Percentiles rank a stretch among this genome's conserved stretches.
Conservation (phyloP, 1,140 invertebrate species). For the Neomicropteryx cornuta region DNA sequence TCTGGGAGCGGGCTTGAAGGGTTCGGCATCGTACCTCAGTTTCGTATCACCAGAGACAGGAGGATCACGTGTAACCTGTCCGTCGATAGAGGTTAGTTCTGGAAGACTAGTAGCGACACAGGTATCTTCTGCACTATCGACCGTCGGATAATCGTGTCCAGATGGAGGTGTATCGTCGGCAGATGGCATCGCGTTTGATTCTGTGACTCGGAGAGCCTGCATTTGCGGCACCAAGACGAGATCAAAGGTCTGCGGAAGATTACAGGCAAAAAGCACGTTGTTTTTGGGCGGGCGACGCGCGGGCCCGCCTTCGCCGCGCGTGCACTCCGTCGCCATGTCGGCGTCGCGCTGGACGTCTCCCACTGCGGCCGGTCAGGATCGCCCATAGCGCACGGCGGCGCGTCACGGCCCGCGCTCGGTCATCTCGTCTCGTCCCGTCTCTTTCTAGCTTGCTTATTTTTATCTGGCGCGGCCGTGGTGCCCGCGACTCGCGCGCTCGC, state of each 20-base stretch:
- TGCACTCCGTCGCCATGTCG: neutral
- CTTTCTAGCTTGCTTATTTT: too few species aligned
- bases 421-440: constrained; percentile 24
- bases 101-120: too few species aligned
- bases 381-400: constrained; percentile 29
- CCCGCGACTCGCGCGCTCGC: neutral
- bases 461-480: constrained; percentile 27
- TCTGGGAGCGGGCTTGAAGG: constrained; percentile 8
- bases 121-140: too few species aligned
- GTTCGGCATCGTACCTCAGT: constrained; percentile 10
- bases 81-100: too few species aligned
- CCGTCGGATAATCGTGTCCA: too few species aligned
- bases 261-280: constrained; percentile 12
- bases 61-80: too few species aligned
- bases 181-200: too few species aligned
- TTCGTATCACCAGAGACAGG: too few species aligned
- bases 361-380: constrained; percentile 21
- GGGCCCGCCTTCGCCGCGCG: neutral
- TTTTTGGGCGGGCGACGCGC: constrained; percentile 8
- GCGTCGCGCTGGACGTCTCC: constrained; percentile 9
- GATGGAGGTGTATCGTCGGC: too few species aligned
- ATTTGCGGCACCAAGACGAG: constrained; percentile 12
- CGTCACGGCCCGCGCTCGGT: constrained; percentile 30
- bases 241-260: constrained; percentile 9
- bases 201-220: too few species aligned